phyloP scores from a whole-genome alignment of 2,888 invertebrate genomes.

The Leptothorax acervorum region DNA sequence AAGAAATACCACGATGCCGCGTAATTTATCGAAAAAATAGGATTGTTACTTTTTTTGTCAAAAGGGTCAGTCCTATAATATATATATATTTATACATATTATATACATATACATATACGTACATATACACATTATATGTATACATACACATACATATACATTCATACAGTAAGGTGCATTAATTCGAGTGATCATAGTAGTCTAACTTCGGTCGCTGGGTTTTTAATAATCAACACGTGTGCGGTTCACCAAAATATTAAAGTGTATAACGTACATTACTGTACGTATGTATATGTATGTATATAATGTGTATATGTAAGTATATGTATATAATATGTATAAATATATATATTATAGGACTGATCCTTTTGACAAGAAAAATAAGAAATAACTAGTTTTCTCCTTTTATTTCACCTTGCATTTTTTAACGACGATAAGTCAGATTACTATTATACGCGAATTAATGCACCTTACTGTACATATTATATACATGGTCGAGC shows the following conservation, averaged over 20 bases:
- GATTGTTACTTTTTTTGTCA: not conserved
- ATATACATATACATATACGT: not conserved
- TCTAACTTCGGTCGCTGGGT: no score
- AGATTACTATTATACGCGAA: no score
- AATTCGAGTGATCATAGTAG: no score
- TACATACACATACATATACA: not conserved
- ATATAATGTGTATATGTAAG: no score
- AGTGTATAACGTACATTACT: no score
- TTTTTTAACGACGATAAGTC: no score
- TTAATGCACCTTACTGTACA: no score
- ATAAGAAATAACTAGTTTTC: not conserved
- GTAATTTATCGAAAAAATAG: constrained; percentile 31
- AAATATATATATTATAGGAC: not conserved
- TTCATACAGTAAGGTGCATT: no score
- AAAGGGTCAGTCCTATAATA: constrained; percentile 23
- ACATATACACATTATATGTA: not conserved
- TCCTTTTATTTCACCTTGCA: no score
- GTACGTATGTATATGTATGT: not conserved
- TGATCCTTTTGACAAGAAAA: not conserved
- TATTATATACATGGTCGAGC: not conserved
- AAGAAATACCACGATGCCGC: constrained; percentile 7
- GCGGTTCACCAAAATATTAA: no score
- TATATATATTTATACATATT: not conserved
- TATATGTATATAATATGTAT: no score
- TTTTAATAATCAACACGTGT: no score